These are phyloP conservation scores for Lepidurus couesii DNA, from an alignment of 1,140 invertebrate genomes.

Conservation along the genomic window DNA sequence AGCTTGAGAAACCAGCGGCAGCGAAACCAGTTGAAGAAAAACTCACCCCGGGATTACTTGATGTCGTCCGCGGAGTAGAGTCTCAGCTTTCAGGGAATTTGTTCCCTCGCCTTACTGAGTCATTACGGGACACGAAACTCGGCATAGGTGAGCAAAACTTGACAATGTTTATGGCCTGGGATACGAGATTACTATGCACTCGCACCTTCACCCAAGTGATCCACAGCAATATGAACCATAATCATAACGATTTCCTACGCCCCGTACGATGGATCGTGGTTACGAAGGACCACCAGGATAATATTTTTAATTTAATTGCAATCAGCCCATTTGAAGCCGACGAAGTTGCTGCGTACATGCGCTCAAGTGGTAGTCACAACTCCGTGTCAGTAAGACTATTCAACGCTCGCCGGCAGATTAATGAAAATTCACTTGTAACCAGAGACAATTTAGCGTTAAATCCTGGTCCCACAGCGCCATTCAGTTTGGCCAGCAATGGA, in stretches of 20 bases:
- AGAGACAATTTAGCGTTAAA: not conserved
- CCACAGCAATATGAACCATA: not conserved
- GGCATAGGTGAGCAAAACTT: not conserved
- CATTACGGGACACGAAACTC: no score
- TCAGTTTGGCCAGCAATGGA: not conserved
- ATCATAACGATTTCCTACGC: slow-evolving; percentile 9
- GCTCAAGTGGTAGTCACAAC: not conserved
- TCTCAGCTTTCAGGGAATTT: no score
- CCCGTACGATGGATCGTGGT: slow-evolving; percentile 14
- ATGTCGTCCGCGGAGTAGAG: not conserved
- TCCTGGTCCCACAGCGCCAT: not conserved
- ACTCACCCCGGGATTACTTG: not conserved
- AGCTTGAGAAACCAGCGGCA: slow-evolving; percentile 26
- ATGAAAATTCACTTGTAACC: not conserved
- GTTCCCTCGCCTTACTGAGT: no score
- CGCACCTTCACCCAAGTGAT: not conserved
- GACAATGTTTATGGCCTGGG: not conserved
- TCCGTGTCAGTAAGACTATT: not conserved
- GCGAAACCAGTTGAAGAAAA: not conserved
- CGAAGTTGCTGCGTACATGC: not conserved
- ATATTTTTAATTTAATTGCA: not conserved
- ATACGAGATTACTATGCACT: not conserved
- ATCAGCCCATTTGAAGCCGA: slow-evolving; percentile 26
- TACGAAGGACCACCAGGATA: not conserved
- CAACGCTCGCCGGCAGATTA: not conserved